Percentiles rank a stretch among this genome's conserved stretches.
phyloP scores from a whole-genome alignment of 2,888 invertebrate species.

The Protonemura montana region DNA sequence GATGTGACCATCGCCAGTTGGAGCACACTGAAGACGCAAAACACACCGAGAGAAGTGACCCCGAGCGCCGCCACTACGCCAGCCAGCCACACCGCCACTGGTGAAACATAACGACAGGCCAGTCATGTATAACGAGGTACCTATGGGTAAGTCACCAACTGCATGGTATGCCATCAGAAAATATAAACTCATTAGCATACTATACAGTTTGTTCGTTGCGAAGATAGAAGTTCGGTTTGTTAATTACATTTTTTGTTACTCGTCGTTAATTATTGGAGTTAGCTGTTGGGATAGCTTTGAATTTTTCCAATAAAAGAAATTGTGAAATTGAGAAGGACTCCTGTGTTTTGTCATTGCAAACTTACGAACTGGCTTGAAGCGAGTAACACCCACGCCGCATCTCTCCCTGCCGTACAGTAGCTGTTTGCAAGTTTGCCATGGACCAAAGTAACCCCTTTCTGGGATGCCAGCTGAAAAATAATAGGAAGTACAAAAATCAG shows the following conservation, averaged over 20 bases:
- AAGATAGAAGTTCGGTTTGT: no score
- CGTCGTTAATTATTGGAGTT: neutral
- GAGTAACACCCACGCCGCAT: constrained; percentile 70
- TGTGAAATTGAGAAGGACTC: neutral
- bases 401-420: constrained; percentile 82
- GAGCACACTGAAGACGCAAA: constrained; percentile 80
- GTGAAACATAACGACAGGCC: neutral
- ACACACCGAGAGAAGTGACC: constrained; percentile 75
- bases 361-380: constrained; percentile 49
- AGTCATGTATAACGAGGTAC: neutral
- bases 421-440: constrained; percentile 86
- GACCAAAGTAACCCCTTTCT: constrained; percentile 87
- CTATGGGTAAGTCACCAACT: no score
- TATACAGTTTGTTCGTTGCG: no score
- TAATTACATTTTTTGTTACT: neutral
- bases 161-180: no score
- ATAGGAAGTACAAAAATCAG: no score
- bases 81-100: constrained; percentile 84
- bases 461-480: constrained; percentile 71
- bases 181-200: no score
- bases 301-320: neutral
- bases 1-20: constrained; percentile 89
- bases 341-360: neutral
- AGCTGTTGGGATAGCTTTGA: neutral
- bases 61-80: constrained; percentile 82